Evolutionary conservation across 2,888 invertebrate species (phyloP).

Genomic region (Stictocephala bisonia): DNA sequence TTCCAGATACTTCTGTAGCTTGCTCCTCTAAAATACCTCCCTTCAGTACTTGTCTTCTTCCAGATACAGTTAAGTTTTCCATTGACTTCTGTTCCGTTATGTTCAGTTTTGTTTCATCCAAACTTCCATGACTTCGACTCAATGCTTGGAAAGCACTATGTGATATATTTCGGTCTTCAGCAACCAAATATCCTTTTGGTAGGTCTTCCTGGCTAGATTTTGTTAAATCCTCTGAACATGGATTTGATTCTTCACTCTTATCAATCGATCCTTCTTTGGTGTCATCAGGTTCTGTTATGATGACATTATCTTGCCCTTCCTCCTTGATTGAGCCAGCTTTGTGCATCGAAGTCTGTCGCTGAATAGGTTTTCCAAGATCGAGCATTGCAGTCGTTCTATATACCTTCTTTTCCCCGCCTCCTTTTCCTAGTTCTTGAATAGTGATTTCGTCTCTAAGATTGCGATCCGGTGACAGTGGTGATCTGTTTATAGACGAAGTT

Average conservation of each 20-base stretch:
- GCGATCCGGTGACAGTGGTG: constrained; percentile 10
- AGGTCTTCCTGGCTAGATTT: constrained; percentile 44
- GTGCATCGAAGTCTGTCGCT: constrained; percentile 9
- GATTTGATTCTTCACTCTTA: constrained; percentile 38
- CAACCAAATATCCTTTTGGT: constrained; percentile 29
- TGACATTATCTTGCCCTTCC: constrained; percentile 37
- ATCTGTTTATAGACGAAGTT: constrained; percentile 20
- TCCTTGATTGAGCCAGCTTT: constrained; percentile 36
- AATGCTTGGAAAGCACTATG: constrained; percentile 39
- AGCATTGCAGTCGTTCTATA: constrained; percentile 31
- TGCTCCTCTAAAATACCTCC: constrained; percentile 33
- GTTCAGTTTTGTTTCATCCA: constrained; percentile 37
- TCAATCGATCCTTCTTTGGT: constrained; percentile 37
- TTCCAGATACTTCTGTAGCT: constrained; percentile 28
- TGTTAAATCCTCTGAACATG: constrained; percentile 30
- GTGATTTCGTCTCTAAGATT: constrained; percentile 29
- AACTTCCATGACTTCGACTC: constrained; percentile 42
- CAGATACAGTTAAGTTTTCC: constrained; percentile 35
- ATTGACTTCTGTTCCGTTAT: constrained; percentile 40
- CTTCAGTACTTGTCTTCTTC: constrained; percentile 24
- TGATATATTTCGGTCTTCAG: constrained; percentile 28
- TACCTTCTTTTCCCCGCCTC: constrained; percentile 22
- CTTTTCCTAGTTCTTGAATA: constrained; percentile 35
- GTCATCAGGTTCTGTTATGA: constrained; percentile 43
- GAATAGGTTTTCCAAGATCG: constrained; percentile 27